Evolutionary conservation across 2,797 vertebrate genomes (phyloP), one percentile per base, ranked within the genome.

Genomic region (Onychomys leucogaster): DNA sequence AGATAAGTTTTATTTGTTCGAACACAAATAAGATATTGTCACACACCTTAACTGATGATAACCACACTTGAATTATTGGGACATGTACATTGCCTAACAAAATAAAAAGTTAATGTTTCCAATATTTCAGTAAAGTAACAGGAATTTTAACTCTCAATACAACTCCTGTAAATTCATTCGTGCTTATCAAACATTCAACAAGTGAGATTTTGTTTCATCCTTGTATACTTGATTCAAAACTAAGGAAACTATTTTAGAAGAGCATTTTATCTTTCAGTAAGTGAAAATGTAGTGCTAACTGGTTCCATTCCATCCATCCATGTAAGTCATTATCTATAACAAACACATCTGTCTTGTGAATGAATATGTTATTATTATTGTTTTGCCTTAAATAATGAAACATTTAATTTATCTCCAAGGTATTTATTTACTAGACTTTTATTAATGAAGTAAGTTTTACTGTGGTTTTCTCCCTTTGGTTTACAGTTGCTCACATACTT

Each of bases 361-460:
- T 83, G n/a, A 89, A 57, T 89, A 91, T 85, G n/a, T 63, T 93
- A 89, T 69, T 13, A 78, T 95, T 94, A 77, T 91, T 96, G 85
- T 76, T 92, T 96, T 96, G 16, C 46, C 14, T 52, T 96, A 93
- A 96, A 95, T 19, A 52, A 65, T 94, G 49, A 94, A 80, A 94
- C 87, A 94, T 65, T 95, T 81, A 37, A 86, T 91, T 92, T 89
- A 82, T 63, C 61, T 76, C 5, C 9, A 59, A 37, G 23, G 25
- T 91, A 95, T 95, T 83, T 90, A 90, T 89, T 77, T 76, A 25
- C n/a, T 93, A 82, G 19, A 10, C 23, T 93, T 96, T 16, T 96
- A 97, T 95, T 67, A 63, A 90, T 90, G 75, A 49, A 92, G 90
- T 92, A 92, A 73, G 11, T 69, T 91, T 96, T 77, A 96, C 32